These are phyloP conservation scores for Bagarius yarrelli DNA, from an alignment of 2,113 vertebrate genomes.

Conservation along the genomic window DNA sequence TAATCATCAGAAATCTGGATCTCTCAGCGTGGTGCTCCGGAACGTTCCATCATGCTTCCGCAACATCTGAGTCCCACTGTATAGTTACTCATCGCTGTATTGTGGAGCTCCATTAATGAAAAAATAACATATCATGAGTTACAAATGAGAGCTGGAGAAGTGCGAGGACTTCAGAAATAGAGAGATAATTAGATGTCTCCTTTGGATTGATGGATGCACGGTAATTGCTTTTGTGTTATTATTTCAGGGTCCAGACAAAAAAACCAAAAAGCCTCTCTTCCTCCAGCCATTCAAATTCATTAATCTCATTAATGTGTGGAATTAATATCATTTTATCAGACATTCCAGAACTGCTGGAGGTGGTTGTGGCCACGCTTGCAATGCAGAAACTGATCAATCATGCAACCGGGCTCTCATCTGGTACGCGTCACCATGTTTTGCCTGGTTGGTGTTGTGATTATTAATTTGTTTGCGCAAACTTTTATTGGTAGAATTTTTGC, in stretches of 20 bases:
- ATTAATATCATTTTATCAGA: constrained; percentile 99
- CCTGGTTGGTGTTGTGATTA: constrained; percentile 20
- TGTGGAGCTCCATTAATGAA: constrained; percentile 76
- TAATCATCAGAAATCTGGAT: constrained; percentile 76
- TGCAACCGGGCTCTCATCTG: constrained; percentile 41
- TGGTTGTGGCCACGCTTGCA: constrained; percentile 82
- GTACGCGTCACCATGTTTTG: constrained; percentile 14
- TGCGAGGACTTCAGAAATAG: constrained; percentile 93
- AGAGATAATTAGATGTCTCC: constrained; percentile 91
- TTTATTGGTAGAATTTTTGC: constrained; percentile 60
- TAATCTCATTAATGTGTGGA: constrained; percentile 97
- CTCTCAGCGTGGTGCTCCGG: constrained; percentile 67
- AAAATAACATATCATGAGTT: constrained; percentile 78
- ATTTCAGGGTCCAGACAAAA: constrained; percentile 86
- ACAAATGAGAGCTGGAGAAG: constrained; percentile 74
- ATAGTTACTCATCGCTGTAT: constrained; percentile 65
- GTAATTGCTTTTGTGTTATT: constrained; percentile 97
- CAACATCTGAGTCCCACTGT: constrained; percentile 72
- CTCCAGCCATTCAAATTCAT: constrained; percentile 83
- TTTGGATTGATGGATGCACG: constrained; percentile 93
- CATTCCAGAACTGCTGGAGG: constrained; percentile 89
- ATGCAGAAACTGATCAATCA: constrained; percentile 73
- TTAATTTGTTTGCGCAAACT: constrained; percentile 23
- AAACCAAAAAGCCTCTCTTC: constrained; percentile 75
- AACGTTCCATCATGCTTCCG: constrained; percentile 67